These are phyloP conservation scores for Netelia inedita DNA, from an alignment of 2,888 invertebrate species.

Conservation along the genomic window DNA sequence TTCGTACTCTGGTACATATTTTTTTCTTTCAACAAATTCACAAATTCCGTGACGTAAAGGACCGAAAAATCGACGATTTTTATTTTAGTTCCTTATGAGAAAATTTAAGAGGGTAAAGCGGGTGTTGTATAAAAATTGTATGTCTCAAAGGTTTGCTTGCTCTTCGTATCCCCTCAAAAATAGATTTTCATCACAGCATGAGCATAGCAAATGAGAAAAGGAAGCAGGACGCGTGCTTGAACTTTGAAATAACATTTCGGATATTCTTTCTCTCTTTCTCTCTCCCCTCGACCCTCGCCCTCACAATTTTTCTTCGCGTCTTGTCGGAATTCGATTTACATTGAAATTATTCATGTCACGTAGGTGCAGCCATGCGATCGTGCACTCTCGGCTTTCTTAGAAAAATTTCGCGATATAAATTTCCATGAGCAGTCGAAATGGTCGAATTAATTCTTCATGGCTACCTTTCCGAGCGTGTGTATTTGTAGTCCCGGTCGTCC, in stretches of 20 bases:
- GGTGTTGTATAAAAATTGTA: slow-evolving; percentile 13
- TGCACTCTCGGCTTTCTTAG: slow-evolving; percentile 10
- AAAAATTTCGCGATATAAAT: slow-evolving; percentile 47
- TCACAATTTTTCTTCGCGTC: neutral
- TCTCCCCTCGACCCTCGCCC: neutral
- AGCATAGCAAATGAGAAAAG: slow-evolving; percentile 1
- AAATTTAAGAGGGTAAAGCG: no score
- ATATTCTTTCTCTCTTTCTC: slow-evolving; percentile 7
- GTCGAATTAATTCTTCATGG: slow-evolving; percentile 33
- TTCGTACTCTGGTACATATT: no score
- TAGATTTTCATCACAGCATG: slow-evolving; percentile 39
- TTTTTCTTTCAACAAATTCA: no score
- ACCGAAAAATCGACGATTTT: no score
- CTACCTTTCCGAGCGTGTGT: neutral
- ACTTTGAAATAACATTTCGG: slow-evolving; percentile 13
- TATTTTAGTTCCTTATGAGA: no score
- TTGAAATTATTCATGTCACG: slow-evolving; percentile 58
- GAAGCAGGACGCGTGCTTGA: slow-evolving; percentile 25
- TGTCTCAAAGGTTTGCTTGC: slow-evolving; percentile 42
- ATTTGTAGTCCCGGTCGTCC: neutral
- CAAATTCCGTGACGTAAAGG: no score
- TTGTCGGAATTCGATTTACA: slow-evolving; percentile 54
- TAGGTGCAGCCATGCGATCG: slow-evolving; percentile 19
- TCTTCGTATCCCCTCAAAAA: slow-evolving; percentile 48
- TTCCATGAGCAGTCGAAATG: slow-evolving; percentile 3